Percentiles rank a stretch among this genome's conserved stretches.
Evolutionary conservation across 2,113 vertebrate genomes (phyloP).

Genomic region (Cryptotis parvus): DNA sequence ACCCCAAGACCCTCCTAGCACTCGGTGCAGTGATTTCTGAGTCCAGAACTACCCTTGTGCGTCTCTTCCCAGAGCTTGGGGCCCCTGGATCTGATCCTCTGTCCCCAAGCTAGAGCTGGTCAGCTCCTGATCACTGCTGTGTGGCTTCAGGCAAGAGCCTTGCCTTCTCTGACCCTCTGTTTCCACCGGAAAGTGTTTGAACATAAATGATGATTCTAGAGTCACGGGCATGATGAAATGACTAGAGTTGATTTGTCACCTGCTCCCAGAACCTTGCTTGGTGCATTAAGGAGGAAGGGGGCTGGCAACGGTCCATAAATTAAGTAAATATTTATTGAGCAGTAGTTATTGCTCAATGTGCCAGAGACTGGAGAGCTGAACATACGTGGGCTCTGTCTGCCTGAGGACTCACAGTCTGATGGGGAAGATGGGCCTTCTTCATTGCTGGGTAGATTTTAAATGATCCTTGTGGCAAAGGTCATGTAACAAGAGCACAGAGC

Average conservation of each 20-base stretch:
- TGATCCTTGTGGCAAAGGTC: not conserved
- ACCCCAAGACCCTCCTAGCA: too few relatives aligned
- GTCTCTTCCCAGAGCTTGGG: rapidly evolving
- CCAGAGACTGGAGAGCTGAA: not conserved
- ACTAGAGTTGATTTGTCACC: not conserved
- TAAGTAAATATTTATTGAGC: not conserved
- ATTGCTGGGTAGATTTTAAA: not conserved
- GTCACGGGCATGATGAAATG: not conserved
- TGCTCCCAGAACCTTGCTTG: not conserved
- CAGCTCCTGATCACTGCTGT: not conserved
- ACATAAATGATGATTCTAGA: not conserved
- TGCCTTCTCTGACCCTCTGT: not conserved
- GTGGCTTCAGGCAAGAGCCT: not conserved
- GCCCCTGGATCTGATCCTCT: not conserved
- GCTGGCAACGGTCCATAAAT: not conserved
- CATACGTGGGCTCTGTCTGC: not conserved
- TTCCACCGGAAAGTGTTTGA: not conserved
- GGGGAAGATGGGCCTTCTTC: not conserved
- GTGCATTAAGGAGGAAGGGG: too few relatives aligned
- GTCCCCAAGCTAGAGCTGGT: not conserved
- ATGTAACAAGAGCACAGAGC: too few relatives aligned
- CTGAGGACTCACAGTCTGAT: not conserved
- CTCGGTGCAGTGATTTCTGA: rapidly evolving
- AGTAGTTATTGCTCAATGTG: not conserved
- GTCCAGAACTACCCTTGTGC: too few relatives aligned